Conservation (phyloP, 2,797 vertebrate species). For the Numenius phaeopus region DNA sequence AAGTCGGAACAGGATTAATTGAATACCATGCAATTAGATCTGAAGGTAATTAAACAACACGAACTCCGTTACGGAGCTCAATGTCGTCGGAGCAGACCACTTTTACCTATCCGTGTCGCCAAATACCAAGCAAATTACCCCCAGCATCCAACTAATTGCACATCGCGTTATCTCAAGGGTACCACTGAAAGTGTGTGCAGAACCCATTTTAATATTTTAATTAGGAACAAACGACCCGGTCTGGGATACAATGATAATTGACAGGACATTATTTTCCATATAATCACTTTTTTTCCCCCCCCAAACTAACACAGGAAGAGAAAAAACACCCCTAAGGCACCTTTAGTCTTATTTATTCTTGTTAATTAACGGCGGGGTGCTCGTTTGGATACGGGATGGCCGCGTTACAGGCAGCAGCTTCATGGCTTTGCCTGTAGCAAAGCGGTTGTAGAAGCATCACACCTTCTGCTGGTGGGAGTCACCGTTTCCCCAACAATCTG, state of each 20-base stretch:
- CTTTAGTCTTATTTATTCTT: neutral
- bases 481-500: neutral
- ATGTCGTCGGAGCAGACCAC: neutral
- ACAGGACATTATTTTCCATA: neutral
- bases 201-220: slow-evolving; percentile 42
- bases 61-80: slow-evolving; percentile 35
- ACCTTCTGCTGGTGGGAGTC: neutral
- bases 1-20: neutral
- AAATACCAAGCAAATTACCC: slow-evolving; percentile 44
- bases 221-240: slow-evolving; percentile 3
- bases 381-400: neutral
- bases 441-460: neutral
- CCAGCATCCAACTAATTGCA: slow-evolving; percentile 11
- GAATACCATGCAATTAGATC: slow-evolving; percentile 14
- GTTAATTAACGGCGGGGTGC: neutral
- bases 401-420: neutral
- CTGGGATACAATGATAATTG: neutral
- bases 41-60: slow-evolving; percentile 62
- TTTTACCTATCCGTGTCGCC: neutral
- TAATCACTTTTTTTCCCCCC: too few relatives aligned
- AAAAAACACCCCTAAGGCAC: neutral
- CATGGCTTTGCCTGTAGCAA: neutral
- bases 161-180: neutral
- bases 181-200: neutral
- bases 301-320: neutral